Evolutionary conservation across 2,113 vertebrate genomes (phyloP).

Genomic region (Petrocephalus zakoni): DNA sequence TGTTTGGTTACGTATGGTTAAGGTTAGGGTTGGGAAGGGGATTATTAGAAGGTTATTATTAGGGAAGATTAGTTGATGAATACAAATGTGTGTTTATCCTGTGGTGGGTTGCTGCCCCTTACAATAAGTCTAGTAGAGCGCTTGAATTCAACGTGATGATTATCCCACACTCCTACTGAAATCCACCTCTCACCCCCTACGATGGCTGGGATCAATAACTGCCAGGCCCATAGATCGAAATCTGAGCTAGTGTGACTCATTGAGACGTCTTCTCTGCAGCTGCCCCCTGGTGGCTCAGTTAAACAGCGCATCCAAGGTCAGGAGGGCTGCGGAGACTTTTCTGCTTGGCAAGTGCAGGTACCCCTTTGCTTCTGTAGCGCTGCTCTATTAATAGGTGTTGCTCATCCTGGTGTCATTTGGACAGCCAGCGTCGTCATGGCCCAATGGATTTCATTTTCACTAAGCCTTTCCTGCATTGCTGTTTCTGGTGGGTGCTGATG

Average conservation of each 20-base stretch:
- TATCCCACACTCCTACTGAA: background rate
- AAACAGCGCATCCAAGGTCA: background rate
- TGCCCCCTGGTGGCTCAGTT: conserved; percentile 1
- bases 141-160: background rate
- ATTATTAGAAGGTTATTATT: too few relatives aligned
- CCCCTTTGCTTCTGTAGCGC: background rate
- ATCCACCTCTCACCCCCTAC: background rate
- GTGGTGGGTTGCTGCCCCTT: too few relatives aligned
- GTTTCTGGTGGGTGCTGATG: background rate
- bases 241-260: background rate
- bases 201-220: background rate
- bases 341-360: background rate
- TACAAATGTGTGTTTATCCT: too few relatives aligned
- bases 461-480: background rate
- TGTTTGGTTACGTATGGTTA: too few relatives aligned
- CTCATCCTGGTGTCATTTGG: background rate
- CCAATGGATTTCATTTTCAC: conserved; percentile 1
- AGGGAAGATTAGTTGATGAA: too few relatives aligned
- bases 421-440: background rate
- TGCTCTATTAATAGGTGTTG: background rate
- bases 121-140: background rate
- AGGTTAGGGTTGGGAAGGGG: too few relatives aligned
- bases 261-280: background rate
- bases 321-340: background rate
- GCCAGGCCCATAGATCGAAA: conserved; percentile 3